Evolutionary conservation across 2,888 invertebrate genomes (phyloP).

Genomic region (Pelosia muscerda): DNA sequence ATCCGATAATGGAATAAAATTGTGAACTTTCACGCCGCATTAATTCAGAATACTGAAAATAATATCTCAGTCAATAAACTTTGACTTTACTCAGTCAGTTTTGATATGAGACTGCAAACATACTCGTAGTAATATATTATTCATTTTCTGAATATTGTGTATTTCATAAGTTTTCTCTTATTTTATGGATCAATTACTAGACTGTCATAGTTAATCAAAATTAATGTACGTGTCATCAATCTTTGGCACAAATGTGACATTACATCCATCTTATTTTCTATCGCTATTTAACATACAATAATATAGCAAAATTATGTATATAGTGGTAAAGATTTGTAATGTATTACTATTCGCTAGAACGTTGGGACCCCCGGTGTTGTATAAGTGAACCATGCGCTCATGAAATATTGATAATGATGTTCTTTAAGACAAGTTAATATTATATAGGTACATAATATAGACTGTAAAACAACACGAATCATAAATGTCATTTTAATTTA

Average conservation of each 20-base stretch:
- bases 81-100: conserved; percentile 19
- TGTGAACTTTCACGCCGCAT: conserved; percentile 66
- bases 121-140: not conserved
- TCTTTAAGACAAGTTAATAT: not conserved
- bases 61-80: conserved; percentile 45
- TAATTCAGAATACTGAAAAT: conserved; percentile 56
- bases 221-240: no score
- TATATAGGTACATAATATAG: conserved; percentile 1
- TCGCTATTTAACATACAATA: no score
- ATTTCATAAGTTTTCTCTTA: not conserved
- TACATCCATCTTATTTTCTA: not conserved
- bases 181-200: not conserved
- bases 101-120: not conserved
- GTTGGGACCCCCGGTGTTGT: no score
- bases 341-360: not conserved
- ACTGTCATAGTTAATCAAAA: no score
- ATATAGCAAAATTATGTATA: no score
- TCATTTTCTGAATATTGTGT: not conserved
- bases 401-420: not conserved
- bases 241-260: no score
- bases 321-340: not conserved
- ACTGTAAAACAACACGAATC: not conserved
- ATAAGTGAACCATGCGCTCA: no score
- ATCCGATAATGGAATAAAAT: conserved; percentile 75
- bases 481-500: not conserved